phyloP scores from a whole-genome alignment of 2,113 vertebrate genomes.

The Stegastes partitus region DNA sequence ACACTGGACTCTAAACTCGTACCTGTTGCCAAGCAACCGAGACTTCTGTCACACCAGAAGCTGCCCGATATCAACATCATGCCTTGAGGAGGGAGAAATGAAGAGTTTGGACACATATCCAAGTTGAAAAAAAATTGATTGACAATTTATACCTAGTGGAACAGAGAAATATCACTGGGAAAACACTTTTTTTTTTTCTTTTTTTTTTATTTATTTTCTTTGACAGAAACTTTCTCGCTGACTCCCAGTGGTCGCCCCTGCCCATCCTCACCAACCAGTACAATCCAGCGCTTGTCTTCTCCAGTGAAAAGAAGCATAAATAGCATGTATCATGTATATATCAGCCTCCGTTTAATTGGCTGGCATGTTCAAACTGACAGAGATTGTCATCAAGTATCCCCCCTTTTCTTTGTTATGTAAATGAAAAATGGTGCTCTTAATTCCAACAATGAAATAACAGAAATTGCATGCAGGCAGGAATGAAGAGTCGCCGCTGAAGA shows the following conservation, averaged over 20 bases:
- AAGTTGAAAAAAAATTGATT: conserved; percentile 71
- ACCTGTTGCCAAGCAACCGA: conserved; percentile 82
- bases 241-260: neutral
- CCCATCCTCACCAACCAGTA: conserved; percentile 2
- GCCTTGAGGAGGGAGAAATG: conserved; percentile 50
- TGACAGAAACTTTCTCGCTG: conserved; percentile 29
- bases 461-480: conserved; percentile 18
- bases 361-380: conserved; percentile 23
- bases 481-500: conserved; percentile 27
- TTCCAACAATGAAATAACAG: conserved; percentile 16
- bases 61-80: conserved; percentile 56
- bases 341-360: conserved; percentile 16
- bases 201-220: conserved; percentile 26
- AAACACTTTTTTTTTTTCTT: conserved; percentile 13
- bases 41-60: conserved; percentile 68
- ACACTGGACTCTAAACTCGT: conserved; percentile 69
- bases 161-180: conserved; percentile 56
- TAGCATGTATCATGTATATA: neutral
- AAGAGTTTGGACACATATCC: conserved; percentile 54
- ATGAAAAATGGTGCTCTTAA: conserved; percentile 35
- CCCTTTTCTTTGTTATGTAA: conserved; percentile 60
- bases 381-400: conserved; percentile 45
- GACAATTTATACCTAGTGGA: conserved; percentile 67
- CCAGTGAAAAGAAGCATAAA: conserved; percentile 19
- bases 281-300: neutral